A percentile compares a stretch with the other conserved stretches of the same genome.
These are phyloP conservation scores for Cynaeus angustus DNA, from an alignment of 2,888 invertebrate species.

Conservation along the genomic window DNA sequence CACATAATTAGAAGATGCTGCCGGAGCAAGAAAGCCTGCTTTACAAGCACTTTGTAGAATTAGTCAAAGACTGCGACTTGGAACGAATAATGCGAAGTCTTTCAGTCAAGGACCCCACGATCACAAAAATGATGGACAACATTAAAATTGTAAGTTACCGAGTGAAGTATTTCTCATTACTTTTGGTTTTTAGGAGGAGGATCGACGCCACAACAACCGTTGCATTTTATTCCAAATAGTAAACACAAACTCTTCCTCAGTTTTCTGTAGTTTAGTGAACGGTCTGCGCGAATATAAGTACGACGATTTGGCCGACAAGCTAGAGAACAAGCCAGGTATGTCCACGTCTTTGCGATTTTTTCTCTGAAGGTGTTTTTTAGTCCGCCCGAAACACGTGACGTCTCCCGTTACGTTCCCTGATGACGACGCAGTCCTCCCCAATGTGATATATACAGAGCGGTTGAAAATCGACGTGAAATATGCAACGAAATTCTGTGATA, in stretches of 20 bases:
- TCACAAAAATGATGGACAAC: slow-evolving; percentile 31
- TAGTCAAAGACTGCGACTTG: slow-evolving; percentile 33
- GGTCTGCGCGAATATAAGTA: slow-evolving; percentile 35
- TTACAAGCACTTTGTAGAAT: slow-evolving; percentile 27
- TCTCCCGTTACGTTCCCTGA: slow-evolving; percentile 24
- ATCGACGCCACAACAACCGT: slow-evolving; percentile 39
- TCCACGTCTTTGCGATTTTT: too few relatives aligned
- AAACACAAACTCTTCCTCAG: slow-evolving; percentile 7
- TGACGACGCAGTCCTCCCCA: background rate
- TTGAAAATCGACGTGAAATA: slow-evolving; percentile 38
- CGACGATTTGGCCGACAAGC: slow-evolving; percentile 38
- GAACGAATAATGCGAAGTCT: slow-evolving; percentile 26
- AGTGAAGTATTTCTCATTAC: background rate
- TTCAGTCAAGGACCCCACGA: slow-evolving; percentile 8
- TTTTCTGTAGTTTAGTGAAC: slow-evolving; percentile 28
- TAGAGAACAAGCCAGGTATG: slow-evolving; percentile 34
- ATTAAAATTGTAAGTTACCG: slow-evolving; percentile 26
- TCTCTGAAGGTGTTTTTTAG: background rate
- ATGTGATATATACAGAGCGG: slow-evolving; percentile 12
- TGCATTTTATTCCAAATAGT: slow-evolving; percentile 37
- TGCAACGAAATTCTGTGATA: slow-evolving; percentile 44
- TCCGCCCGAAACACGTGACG: slow-evolving; percentile 23
- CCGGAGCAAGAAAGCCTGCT: slow-evolving; percentile 36
- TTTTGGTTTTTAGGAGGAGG: slow-evolving; percentile 22
- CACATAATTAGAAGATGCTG: slow-evolving; percentile 17